These are phyloP conservation scores for Carassius auratus DNA, from an alignment of 2,113 vertebrate genomes.

Conservation along the genomic window DNA sequence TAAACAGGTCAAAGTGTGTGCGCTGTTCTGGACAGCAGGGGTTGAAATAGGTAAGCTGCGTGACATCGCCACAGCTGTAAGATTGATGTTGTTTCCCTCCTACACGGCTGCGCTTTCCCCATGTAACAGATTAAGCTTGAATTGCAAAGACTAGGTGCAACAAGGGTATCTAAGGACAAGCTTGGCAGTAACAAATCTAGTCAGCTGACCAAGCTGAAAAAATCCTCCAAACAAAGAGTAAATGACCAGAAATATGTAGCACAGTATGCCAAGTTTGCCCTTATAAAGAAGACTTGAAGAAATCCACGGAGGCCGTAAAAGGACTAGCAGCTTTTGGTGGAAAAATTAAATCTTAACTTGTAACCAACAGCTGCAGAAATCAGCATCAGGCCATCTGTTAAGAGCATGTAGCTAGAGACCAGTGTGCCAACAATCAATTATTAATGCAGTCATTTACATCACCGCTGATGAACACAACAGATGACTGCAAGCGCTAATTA, in stretches of 20 bases:
- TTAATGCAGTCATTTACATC: constrained; percentile 52
- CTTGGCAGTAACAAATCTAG: constrained; percentile 31
- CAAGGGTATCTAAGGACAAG: constrained; percentile 44
- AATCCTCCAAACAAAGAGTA: constrained; percentile 16
- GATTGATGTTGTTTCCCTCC: constrained; percentile 52
- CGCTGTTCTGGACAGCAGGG: constrained; percentile 4
- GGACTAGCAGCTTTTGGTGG: neutral
- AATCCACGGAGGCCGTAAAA: neutral
- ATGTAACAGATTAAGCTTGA: constrained; percentile 51
- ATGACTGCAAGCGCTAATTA: constrained; percentile 34
- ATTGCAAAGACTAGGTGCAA: constrained; percentile 44
- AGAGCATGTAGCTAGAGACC: constrained; percentile 44
- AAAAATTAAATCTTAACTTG: constrained; percentile 37
- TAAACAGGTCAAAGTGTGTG: constrained; percentile 31
- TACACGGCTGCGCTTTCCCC: constrained; percentile 24
- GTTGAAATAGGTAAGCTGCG: constrained; percentile 37
- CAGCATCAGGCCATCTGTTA: constrained; percentile 43
- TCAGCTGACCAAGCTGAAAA: constrained; percentile 31
- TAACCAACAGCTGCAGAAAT: constrained; percentile 42
- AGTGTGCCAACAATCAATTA: constrained; percentile 49
- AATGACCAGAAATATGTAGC: constrained; percentile 42
- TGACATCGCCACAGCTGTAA: constrained; percentile 31
- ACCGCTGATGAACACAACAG: constrained; percentile 45
- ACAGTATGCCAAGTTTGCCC: constrained; percentile 6
- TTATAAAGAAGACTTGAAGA: constrained; percentile 8